Evolutionary conservation across 2,113 vertebrate species (phyloP), one percentile per base, ranked within the genome.

Genomic region (Parotia lawesii): DNA sequence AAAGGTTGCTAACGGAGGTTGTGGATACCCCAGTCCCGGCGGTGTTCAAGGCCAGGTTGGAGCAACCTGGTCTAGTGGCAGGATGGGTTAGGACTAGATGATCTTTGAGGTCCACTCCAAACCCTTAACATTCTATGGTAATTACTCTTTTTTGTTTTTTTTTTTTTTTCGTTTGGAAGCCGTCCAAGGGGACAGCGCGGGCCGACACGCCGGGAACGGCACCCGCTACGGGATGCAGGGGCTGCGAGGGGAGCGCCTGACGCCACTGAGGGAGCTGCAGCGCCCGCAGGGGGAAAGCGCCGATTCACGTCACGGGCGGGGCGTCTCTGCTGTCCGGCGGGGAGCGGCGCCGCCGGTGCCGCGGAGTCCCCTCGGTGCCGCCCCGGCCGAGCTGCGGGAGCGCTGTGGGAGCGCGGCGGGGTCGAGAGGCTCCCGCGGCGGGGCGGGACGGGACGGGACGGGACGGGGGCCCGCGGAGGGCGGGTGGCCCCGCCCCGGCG

Each of bases 241-340:
- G 19, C 69, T 17, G 58, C 31, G 9, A 42, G 20, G 17, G 47
- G 18, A 45, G 9, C 51, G 21, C 50, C 54, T 11, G 12, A 20
- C 4, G 15, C 10, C 60, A 33, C 64, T 4, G 27, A 15, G 14
- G 53, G 35, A 25, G 10, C 45, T 1, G 54, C 73, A 29, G 76
- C 17, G 15, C 58, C 72, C 38, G 28, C 0, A 25, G 6, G 23
- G n/a, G 11, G 6, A 31, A 48, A 27, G 37, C 31, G 35, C 44
- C 44, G 51, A 11, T 50, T 33, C 33, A 2, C 11, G 15, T 0
- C 48, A 12, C 7, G 37, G 5, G 3, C 31, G 4, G 17, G 19
- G 15, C 3, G 8, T 1, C 37, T 4, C 22, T 5, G 33, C 57
- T 6, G 37, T 14, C 40, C 9, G 2, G 9, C 8, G 8, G 18